Base-by-base conservation (phyloP, 2,113 vertebrate genomes). In the Sciurus niger region DNA sequence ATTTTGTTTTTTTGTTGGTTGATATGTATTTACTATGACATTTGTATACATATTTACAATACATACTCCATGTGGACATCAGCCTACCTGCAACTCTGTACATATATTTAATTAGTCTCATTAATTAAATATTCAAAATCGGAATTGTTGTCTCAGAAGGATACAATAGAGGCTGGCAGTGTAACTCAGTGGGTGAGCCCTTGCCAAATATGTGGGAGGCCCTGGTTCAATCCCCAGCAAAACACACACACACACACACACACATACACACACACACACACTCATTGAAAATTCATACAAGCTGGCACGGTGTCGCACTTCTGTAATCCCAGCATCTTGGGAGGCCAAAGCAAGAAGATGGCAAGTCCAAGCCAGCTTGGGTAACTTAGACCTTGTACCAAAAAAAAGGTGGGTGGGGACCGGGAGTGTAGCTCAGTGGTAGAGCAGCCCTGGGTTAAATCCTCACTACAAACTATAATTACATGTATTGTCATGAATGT, bases 61-160 rank as follows among this genome's bases (percentile, higher is more conserved):
- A 25, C 37, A 18, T 30, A 20, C n/a, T 58, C 51, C 60, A 65
- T 0, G 4, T 53, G 77, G 40, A 53, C 5, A 51, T 51, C 30
- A 55, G 67, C 10, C 65, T 17, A 46, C 11, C 4, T 28, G 34
- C 76, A n/a, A 46, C 78, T 92, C 25, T 58, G 67, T 77, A 58
- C 4, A 7, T 20, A 25, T 84, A 28, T 30, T 46, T 68, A 60
- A 77, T 73, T 63, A 53, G n/a, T 83, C 82, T 55, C 28, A 63
- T 37, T 53, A 53, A 83, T 78, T 89, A 94, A 83, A 92, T 53
- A 82, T 67, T 24, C 48, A 80, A 68, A 85, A 40, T 40, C 83
- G 24, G 32, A 89, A 76, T 37, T 82, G 5, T 24, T 55, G 32
- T 85, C 43, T 48, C 32, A 72, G 86, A 95, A 83, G 11, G 3